A percentile compares a stretch with the other conserved stretches of the same genome.
These are phyloP conservation scores for Nothocercus nigrocapillus DNA, from an alignment of 2,113 vertebrate species.

Conservation along the genomic window DNA sequence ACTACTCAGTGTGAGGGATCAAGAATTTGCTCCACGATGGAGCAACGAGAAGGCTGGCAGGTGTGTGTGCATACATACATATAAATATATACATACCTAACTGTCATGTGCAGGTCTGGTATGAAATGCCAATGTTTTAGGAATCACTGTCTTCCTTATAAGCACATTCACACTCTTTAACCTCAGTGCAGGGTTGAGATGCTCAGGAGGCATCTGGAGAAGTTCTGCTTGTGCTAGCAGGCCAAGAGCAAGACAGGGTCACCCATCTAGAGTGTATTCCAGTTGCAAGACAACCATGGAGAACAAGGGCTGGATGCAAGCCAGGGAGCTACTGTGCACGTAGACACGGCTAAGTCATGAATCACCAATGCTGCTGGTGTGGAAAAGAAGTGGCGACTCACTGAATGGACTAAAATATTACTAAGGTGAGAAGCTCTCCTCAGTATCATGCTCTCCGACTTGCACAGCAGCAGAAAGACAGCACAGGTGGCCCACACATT, in stretches of 20 bases:
- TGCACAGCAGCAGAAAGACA: not conserved
- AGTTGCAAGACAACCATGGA: rapidly evolving
- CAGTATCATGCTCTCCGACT: not conserved
- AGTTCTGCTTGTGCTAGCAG: rapidly evolving
- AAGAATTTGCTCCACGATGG: not conserved
- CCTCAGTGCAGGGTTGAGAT: not conserved
- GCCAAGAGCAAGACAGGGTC: not conserved
- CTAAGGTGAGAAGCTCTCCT: not conserved
- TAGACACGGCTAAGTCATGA: not conserved
- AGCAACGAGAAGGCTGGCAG: not conserved
- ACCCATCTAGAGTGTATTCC: not conserved
- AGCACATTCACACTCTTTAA: not conserved
- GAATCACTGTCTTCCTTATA: not conserved
- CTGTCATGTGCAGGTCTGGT: not conserved
- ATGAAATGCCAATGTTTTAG: rapidly evolving
- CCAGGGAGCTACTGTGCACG: not conserved
- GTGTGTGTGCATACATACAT: too few relatives aligned
- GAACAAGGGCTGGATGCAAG: rapidly evolving
- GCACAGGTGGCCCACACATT: too few relatives aligned
- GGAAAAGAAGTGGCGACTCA: not conserved
- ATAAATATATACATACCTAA: too few relatives aligned
- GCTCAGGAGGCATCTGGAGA: not conserved
- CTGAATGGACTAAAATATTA: not conserved
- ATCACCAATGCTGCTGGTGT: not conserved
- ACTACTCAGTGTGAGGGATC: not conserved